Evolutionary conservation across 2,113 vertebrate genomes (phyloP).

Genomic region (Mola mola): DNA sequence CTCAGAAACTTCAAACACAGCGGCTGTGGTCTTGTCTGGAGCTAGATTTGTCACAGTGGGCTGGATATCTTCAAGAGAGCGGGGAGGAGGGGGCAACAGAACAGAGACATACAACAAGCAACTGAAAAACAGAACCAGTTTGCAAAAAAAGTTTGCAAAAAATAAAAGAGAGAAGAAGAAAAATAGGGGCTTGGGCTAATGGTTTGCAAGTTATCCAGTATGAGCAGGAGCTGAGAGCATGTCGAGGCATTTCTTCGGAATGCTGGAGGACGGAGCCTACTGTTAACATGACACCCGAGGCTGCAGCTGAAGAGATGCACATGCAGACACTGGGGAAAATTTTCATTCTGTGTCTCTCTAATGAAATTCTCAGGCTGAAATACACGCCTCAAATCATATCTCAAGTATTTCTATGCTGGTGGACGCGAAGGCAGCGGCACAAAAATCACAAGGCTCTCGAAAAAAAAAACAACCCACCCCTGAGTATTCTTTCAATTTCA

Average conservation of each 20-base stretch:
- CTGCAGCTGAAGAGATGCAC: conserved; percentile 57
- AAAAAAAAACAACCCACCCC: no score
- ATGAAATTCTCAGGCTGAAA: conserved; percentile 6
- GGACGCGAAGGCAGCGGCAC: neutral
- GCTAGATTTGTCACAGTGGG: conserved; percentile 56
- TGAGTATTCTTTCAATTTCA: conserved; percentile 9
- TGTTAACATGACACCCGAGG: conserved; percentile 62
- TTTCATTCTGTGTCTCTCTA: neutral
- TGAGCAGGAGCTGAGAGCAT: conserved; percentile 25
- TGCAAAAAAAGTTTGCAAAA: no score
- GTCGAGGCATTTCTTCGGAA: conserved; percentile 65
- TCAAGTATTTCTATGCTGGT: conserved; percentile 5
- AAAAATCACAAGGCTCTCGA: no score
- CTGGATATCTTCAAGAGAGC: conserved; percentile 2
- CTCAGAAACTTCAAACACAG: neutral
- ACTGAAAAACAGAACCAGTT: conserved; percentile 3
- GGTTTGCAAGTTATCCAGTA: conserved; percentile 15
- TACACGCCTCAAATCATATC: conserved; percentile 1
- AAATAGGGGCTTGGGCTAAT: neutral
- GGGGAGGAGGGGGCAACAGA: neutral
- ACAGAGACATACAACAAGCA: conserved; percentile 4
- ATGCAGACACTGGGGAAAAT: neutral
- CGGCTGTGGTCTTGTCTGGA: conserved; percentile 53
- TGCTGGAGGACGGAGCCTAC: conserved; percentile 47
- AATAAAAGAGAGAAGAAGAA: conserved; percentile 3